Evolutionary conservation across 2,888 invertebrate species (phyloP).

Genomic region (Stenodema calcarata): DNA sequence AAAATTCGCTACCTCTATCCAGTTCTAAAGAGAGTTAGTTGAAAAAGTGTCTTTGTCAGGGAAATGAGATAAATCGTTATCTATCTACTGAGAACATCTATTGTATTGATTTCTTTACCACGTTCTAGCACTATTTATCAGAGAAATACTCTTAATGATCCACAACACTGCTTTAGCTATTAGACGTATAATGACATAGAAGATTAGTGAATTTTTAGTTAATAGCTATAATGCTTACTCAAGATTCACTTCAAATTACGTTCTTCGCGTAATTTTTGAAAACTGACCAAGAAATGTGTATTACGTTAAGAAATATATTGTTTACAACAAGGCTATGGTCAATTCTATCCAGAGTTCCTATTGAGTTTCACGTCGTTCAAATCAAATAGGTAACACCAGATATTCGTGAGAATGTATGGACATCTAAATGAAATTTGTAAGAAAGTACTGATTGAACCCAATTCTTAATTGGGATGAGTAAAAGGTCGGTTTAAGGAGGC

Average conservation of each 20-base stretch:
- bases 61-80: not conserved
- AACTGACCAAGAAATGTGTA: not conserved
- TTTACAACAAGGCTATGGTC: not conserved
- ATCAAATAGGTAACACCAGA: too few relatives aligned
- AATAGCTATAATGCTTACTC: not conserved
- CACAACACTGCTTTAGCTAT: not conserved
- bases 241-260: not conserved
- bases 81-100: not conserved
- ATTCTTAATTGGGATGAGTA: too few relatives aligned
- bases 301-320: not conserved
- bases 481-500: too few relatives aligned
- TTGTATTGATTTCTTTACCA: not conserved
- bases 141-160: not conserved
- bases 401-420: too few relatives aligned
- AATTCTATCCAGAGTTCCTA: not conserved
- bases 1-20: not conserved
- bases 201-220: not conserved
- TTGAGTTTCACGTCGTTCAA: too few relatives aligned
- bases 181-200: not conserved
- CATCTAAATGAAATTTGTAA: too few relatives aligned
- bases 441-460: too few relatives aligned
- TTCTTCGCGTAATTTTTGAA: not conserved
- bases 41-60: not conserved
- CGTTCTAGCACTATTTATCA: not conserved
- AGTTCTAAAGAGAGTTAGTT: not conserved